These are phyloP conservation scores for Bombylius major DNA, from an alignment of 2,888 invertebrate genomes.

Conservation along the genomic window DNA sequence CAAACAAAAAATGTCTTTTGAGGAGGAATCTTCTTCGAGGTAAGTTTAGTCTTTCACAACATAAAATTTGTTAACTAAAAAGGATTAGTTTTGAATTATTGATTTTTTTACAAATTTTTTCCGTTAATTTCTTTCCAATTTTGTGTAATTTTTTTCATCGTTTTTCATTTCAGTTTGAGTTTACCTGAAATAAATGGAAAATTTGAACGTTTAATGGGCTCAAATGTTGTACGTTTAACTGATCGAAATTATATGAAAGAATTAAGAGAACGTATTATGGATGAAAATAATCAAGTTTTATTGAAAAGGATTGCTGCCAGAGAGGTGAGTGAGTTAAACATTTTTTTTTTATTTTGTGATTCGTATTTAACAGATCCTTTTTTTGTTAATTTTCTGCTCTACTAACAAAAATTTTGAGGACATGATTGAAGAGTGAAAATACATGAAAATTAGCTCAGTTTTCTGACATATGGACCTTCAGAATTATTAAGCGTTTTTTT, in stretches of 20 bases:
- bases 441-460: too few species aligned
- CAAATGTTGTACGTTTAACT: constrained; percentile 48
- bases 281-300: constrained; percentile 46
- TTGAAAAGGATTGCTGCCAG: constrained; percentile 43
- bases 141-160: not conserved
- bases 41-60: too few species aligned
- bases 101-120: too few species aligned
- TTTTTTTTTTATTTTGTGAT: constrained; percentile 4
- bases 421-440: too few species aligned
- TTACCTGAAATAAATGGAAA: constrained; percentile 35
- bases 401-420: not conserved
- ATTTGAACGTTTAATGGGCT: constrained; percentile 35
- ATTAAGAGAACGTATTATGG: constrained; percentile 43
- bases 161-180: constrained; percentile 27
- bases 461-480: too few species aligned
- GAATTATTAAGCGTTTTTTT: too few species aligned
- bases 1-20: too few species aligned
- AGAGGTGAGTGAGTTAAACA: constrained; percentile 41
- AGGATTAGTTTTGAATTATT: too few species aligned
- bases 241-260: constrained; percentile 51
- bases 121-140: too few species aligned
- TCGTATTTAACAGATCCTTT: too few species aligned
- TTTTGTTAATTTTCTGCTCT: not conserved
- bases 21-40: too few species aligned
- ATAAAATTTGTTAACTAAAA: too few species aligned